Conservation (phyloP, 2,113 vertebrate genomes). For the Cnemophilus loriae region DNA sequence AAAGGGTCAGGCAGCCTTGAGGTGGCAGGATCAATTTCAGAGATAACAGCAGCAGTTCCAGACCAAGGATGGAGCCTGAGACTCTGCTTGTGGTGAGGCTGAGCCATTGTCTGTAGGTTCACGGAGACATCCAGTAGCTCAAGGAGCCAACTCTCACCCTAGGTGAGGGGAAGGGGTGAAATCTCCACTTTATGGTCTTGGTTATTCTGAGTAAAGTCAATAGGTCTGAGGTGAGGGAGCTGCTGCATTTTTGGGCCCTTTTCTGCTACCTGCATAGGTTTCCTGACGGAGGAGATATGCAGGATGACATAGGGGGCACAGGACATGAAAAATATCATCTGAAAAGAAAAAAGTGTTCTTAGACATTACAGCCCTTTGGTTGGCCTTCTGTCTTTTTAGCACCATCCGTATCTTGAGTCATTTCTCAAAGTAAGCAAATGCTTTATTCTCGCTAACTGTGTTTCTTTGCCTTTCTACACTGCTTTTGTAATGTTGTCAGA, state of each 20-base stretch:
- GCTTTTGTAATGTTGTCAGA: neutral
- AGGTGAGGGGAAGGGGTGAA: neutral
- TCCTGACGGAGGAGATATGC: neutral
- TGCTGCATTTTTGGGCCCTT: neutral
- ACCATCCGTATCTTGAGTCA: neutral
- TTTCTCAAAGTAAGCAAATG: neutral
- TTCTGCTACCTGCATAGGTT: neutral
- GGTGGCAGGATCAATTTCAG: neutral
- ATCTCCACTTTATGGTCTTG: neutral
- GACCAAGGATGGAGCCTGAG: neutral
- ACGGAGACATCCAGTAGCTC: neutral
- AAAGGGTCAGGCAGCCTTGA: neutral
- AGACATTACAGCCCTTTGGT: neutral
- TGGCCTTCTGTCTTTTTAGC: neutral
- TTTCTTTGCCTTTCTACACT: neutral
- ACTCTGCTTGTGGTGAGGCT: neutral
- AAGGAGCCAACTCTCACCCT: neutral
- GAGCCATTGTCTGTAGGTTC: neutral
- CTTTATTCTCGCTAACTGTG: neutral
- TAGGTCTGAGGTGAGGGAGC: neutral
- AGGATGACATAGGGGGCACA: neutral
- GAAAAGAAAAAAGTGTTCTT: neutral
- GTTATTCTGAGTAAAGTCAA: neutral
- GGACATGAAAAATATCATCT: neutral
- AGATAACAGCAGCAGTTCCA: neutral